Evolutionary conservation across 1,140 invertebrate species (phyloP).

Genomic region (Mylabris phalerata): DNA sequence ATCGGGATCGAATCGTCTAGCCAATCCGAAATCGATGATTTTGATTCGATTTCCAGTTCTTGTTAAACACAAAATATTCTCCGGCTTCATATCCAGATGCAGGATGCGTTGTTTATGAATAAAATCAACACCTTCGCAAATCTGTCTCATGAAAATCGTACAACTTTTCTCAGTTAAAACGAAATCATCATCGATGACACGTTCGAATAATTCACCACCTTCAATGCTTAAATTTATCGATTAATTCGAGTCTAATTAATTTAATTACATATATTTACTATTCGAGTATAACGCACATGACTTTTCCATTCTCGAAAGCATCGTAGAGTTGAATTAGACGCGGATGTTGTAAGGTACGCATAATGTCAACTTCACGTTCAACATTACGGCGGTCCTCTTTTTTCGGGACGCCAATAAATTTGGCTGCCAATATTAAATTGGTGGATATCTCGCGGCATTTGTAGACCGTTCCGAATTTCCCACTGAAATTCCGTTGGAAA

Average conservation of each 20-base stretch:
- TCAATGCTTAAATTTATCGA: slow-evolving; percentile 67
- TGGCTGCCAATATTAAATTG: slow-evolving; percentile 79
- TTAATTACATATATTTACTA: slow-evolving; percentile 64
- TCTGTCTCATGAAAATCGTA: slow-evolving; percentile 93
- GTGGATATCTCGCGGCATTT: slow-evolving; percentile 79
- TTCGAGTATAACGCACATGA: slow-evolving; percentile 92
- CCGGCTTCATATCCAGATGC: slow-evolving; percentile 97
- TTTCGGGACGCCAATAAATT: slow-evolving; percentile 80
- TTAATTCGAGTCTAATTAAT: too few species aligned
- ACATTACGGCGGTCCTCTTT: slow-evolving; percentile 86
- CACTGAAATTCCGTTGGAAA: slow-evolving; percentile 51
- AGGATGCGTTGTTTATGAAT: slow-evolving; percentile 92
- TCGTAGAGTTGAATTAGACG: slow-evolving; percentile 93
- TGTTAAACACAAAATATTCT: slow-evolving; percentile 94
- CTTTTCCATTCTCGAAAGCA: slow-evolving; percentile 85
- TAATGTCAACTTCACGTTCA: slow-evolving; percentile 93
- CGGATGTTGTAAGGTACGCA: slow-evolving; percentile 88
- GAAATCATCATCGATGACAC: slow-evolving; percentile 97
- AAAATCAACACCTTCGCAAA: slow-evolving; percentile 93
- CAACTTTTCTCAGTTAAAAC: slow-evolving; percentile 92
- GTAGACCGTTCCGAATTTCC: slow-evolving; percentile 97
- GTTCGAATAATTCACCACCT: slow-evolving; percentile 95
- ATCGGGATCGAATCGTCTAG: slow-evolving; percentile 82
- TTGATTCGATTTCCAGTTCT: slow-evolving; percentile 94
- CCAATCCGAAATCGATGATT: slow-evolving; percentile 96